Conservation (phyloP, 1,140 invertebrate genomes). For the Bombus affinis region DNA sequence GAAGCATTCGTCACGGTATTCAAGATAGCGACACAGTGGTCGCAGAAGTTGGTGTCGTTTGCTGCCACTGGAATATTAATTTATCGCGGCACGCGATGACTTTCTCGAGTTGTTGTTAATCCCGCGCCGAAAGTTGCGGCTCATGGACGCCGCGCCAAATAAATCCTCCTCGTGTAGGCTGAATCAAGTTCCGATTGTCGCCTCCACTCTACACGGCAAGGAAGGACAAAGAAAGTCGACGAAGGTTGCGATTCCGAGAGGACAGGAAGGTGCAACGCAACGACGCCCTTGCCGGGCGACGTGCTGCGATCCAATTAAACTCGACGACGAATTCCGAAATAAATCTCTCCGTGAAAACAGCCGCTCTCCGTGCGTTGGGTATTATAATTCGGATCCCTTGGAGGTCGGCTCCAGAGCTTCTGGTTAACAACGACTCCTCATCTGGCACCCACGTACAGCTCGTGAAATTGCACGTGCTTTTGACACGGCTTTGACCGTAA, state of each 20-base stretch:
- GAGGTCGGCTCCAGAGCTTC: conserved; percentile 22
- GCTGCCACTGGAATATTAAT: conserved; percentile 48
- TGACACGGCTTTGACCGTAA: not conserved
- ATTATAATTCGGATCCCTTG: conserved; percentile 37
- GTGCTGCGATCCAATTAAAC: conserved; percentile 66
- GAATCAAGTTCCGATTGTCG: conserved; percentile 66
- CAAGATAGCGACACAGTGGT: not conserved
- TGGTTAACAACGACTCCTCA: conserved; percentile 59
- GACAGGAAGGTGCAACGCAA: conserved; percentile 28
- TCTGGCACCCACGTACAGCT: conserved; percentile 39
- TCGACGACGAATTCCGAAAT: conserved; percentile 64
- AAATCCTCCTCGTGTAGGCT: conserved; percentile 54
- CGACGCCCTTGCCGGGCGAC: not conserved
- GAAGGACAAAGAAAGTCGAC: conserved; percentile 42
- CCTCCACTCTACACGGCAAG: conserved; percentile 1
- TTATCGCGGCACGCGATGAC: conserved; percentile 44
- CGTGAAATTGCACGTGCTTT: not conserved
- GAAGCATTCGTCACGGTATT: not conserved
- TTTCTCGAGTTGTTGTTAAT: conserved; percentile 58
- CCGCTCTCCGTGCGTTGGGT: not conserved
- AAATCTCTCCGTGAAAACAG: conserved; percentile 62
- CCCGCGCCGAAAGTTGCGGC: conserved; percentile 40
- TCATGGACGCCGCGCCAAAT: conserved; percentile 44
- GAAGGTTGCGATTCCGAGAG: conserved; percentile 29
- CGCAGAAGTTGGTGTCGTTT: not conserved